Evolutionary conservation across 1,140 invertebrate species (phyloP), one percentile per base, ranked within the genome.

Genomic region (Drosophila bocki): DNA sequence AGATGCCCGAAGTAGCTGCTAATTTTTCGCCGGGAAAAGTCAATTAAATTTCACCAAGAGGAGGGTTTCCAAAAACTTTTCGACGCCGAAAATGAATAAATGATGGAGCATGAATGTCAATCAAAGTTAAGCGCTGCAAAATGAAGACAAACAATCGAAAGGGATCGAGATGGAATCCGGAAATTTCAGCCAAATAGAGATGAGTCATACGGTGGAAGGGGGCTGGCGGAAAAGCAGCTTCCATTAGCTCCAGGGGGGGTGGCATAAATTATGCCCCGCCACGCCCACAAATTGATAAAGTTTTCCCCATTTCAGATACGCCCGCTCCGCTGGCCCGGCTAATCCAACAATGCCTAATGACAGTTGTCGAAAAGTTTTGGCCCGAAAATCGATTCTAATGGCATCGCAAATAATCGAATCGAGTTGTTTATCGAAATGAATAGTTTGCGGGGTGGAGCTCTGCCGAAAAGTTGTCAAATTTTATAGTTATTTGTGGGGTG

Each of bases 41-140:
- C 75, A 78, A 78, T 78, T 78, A 78, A 78, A 78, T 77, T 68
- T 58, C 22, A 68, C 19, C 41, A 41, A 58, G 33, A 33, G 50
- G 17, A 37, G 32, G 37, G 29, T n/a, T 64, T 42, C 37, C 37
- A 17, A 51, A 58, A 78, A 78, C 75, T 78, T 78, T 78, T 63
- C 65, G 64, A 76, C 80, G 76, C 72, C 72, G 37, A 81, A 72
- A 88, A 90, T 88, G 85, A 90, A 88, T 90, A 90, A 88, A 88
- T 90, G 85, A 88, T 88, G 81, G 75, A 64, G 78, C 85, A 90
- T 88, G 85, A 88, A 88, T 88, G 85, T 88, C 85, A 88, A 88
- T 88, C 85, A 88, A 80, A 74, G 78, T 84, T 88, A 78, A 85
- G 80, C 84, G 59, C 68, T 75, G 68, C 67, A 74, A 72, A 80